These are phyloP conservation scores for Penaeus monodon DNA, from an alignment of 2,888 invertebrate genomes.

Conservation along the genomic window DNA sequence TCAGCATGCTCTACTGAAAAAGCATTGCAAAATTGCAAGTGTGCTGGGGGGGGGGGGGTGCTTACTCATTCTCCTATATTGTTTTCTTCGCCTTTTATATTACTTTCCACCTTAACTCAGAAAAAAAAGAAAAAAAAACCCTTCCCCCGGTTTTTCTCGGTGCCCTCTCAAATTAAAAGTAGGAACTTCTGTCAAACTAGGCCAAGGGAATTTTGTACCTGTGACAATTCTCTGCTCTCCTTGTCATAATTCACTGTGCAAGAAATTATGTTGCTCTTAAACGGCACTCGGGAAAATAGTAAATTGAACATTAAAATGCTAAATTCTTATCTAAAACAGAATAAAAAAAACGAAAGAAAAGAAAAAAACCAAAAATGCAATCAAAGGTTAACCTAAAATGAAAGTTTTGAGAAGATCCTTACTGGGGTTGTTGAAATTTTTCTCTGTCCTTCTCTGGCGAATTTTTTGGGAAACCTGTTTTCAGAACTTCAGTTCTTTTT, in stretches of 20 bases:
- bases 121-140: too few relatives aligned
- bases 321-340: not conserved
- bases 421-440: constrained; percentile 70
- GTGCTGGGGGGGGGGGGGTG: too few relatives aligned
- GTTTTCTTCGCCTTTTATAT: too few relatives aligned
- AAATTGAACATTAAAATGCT: not conserved
- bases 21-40: too few relatives aligned
- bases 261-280: constrained; percentile 52
- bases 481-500: constrained; percentile 80
- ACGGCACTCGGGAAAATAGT: constrained; percentile 34
- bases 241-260: constrained; percentile 50
- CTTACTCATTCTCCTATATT: too few relatives aligned
- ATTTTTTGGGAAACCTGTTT: constrained; percentile 81
- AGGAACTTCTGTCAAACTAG: too few relatives aligned
- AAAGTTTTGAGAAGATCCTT: constrained; percentile 64
- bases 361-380: constrained; percentile 6
- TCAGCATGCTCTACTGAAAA: too few relatives aligned
- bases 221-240: constrained; percentile 12
- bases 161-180: too few relatives aligned
- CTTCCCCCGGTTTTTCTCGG: too few relatives aligned
- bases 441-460: constrained; percentile 78
- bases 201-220: too few relatives aligned
- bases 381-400: not conserved
- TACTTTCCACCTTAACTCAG: too few relatives aligned
- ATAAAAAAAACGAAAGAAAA: constrained; percentile 24